Evolutionary conservation across 2,888 invertebrate genomes (phyloP).

Genomic region (Trachelus troglodyta): DNA sequence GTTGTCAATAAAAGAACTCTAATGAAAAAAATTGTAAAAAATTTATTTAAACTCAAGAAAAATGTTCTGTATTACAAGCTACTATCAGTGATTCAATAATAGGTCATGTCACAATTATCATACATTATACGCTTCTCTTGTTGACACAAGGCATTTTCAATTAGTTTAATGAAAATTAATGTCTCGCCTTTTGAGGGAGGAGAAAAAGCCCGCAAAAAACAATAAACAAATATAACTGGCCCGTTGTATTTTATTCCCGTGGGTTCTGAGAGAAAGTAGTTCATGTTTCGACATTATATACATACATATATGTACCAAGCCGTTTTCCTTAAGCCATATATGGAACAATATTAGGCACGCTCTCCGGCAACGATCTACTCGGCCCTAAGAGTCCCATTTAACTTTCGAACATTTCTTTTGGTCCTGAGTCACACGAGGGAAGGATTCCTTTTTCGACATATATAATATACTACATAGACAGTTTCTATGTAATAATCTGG

Average conservation of each 20-base stretch:
- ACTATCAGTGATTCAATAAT: neutral
- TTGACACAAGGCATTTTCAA: neutral
- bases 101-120: neutral
- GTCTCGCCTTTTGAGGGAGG: neutral
- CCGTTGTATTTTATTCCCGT: neutral
- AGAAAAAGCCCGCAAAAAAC: neutral
- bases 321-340: slow-evolving; percentile 17
- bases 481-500: neutral
- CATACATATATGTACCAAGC: slow-evolving; percentile 4
- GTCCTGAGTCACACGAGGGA: neutral
- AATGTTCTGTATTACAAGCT: neutral
- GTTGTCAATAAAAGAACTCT: neutral
- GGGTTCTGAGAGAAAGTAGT: slow-evolving; percentile 15
- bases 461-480: neutral
- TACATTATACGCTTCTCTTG: neutral
- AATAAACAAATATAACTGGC: neutral
- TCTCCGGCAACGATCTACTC: neutral
- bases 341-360: slow-evolving; percentile 15
- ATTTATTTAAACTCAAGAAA: neutral
- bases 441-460: neutral
- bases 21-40: neutral
- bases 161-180: neutral
- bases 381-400: neutral
- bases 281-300: slow-evolving; percentile 12
- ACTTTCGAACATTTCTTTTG: slow-evolving; percentile 1